A percentile compares a stretch with the other conserved stretches of the same genome.
These are phyloP conservation scores for Nothobranchius kuhntae DNA, from an alignment of 2,113 vertebrate species.

Conservation along the genomic window DNA sequence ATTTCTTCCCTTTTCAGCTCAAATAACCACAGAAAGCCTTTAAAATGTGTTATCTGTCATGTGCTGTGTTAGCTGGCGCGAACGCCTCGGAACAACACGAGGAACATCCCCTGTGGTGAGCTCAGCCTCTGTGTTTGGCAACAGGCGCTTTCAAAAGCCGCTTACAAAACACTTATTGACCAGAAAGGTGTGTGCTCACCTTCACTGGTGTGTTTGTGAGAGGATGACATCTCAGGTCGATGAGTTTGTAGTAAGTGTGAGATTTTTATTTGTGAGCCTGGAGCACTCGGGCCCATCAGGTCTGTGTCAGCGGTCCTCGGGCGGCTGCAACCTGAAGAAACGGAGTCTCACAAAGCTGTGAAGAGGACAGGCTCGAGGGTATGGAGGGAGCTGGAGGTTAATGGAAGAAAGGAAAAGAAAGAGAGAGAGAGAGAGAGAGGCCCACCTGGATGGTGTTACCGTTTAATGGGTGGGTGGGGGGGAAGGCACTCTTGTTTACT, in stretches of 20 bases:
- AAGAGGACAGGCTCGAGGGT: slow-evolving; percentile 37
- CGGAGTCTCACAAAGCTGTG: slow-evolving; percentile 54
- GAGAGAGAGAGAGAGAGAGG: slow-evolving; percentile 18
- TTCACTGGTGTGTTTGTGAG: slow-evolving; percentile 10
- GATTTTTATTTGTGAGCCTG: slow-evolving; percentile 20
- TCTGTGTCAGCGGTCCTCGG: slow-evolving; percentile 33
- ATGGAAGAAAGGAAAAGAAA: slow-evolving; percentile 35
- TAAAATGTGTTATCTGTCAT: neutral
- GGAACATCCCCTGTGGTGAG: slow-evolving; percentile 49
- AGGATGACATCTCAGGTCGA: slow-evolving; percentile 30
- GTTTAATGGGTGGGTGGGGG: neutral
- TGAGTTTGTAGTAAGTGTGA: slow-evolving; percentile 29
- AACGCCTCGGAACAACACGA: slow-evolving; percentile 32
- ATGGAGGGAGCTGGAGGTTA: slow-evolving; percentile 51
- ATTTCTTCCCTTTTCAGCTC: too few relatives aligned
- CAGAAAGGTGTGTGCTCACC: slow-evolving; percentile 30
- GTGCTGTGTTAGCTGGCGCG: slow-evolving; percentile 30
- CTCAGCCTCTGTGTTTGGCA: slow-evolving; percentile 34
- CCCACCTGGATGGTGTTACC: slow-evolving; percentile 65
- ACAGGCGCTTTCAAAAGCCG: slow-evolving; percentile 32
- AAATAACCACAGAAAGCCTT: too few relatives aligned
- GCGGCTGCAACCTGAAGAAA: slow-evolving; percentile 37
- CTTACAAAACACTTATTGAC: slow-evolving; percentile 46
- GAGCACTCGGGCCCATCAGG: slow-evolving; percentile 49
- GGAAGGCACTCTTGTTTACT: slow-evolving; percentile 26